Base-by-base conservation (phyloP, 1,140 invertebrate species). In the Drosophila orena region DNA sequence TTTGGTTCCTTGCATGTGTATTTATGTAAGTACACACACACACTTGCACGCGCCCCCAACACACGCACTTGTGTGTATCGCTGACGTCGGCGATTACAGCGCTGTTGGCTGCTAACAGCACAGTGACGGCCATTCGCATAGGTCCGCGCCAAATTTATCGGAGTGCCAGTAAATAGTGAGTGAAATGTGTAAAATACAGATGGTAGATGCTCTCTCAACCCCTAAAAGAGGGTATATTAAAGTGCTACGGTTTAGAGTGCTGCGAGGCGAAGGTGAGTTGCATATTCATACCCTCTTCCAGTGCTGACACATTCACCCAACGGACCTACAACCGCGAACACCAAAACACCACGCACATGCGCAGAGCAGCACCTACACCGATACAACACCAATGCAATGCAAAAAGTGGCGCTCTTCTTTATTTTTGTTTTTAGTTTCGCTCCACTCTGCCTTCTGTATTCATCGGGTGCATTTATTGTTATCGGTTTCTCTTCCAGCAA, bases 351-450 rank as follows among this genome's bases (percentile, higher is more conserved):
- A 57, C 46, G 68, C 20, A 59, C 46, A 40, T 22, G 43, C 61
- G 3, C 57, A 69, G 11, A 57, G 20, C 55, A 15, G 5, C 34
- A 68, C 61, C 17, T 38, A 69, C 14, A 53, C 62, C 22, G 30
- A 30, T 30, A 10, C 7, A 8, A 30, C 30, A 30, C 30, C 30
- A 30, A 30, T 30, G 27, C 27, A 69, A 22, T 20, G 44, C 14
- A 17, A 61, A 15, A 34, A 20, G 40, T 27, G 20, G 42, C 42
- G 59, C 22, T 54, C 57, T 50, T 70, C 64, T 88, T 81, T 81
- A 68, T 77, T 81, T 86, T 85, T 66, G 60, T 81, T 81, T 77
- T 71, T 70, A 77, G 50, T 59, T 35, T 54, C 27, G 24, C 57
- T 59, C 71, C 15, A 42, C 47, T 68, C 27, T 24, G 27, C 24